Percentiles rank a stretch among this genome's conserved stretches.
These are phyloP conservation scores for Acleris laterana DNA, from an alignment of 2,888 invertebrate species.

Conservation along the genomic window DNA sequence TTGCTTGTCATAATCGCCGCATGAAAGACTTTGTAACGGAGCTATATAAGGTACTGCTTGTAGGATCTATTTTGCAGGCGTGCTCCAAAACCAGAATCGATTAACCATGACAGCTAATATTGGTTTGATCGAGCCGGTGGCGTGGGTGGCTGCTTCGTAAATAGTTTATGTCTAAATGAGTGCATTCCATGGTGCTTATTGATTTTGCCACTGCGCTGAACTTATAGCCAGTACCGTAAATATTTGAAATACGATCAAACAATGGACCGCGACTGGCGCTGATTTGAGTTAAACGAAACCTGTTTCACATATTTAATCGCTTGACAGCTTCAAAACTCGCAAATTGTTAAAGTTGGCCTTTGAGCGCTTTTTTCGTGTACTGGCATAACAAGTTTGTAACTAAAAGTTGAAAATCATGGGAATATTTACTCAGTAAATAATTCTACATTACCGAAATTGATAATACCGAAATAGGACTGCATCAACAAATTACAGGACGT, in stretches of 20 bases:
- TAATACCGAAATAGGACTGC: neutral
- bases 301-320: constrained; percentile 4
- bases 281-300: constrained; percentile 5
- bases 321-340: constrained; percentile 9
- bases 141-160: constrained; percentile 45
- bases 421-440: constrained; percentile 19
- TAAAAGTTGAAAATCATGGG: constrained; percentile 9
- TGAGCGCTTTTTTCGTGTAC: constrained; percentile 1
- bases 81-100: neutral
- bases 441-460: too few relatives aligned
- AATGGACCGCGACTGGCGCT: neutral
- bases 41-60: too few relatives aligned
- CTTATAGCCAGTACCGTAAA: constrained; percentile 45
- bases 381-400: constrained; percentile 9
- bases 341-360: constrained; percentile 19
- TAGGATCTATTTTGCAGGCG: too few relatives aligned
- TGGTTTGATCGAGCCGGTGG: constrained; percentile 40
- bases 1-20: neutral
- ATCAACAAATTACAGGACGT: constrained; percentile 2
- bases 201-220: constrained; percentile 58
- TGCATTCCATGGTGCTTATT: constrained; percentile 57
- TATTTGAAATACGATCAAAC: constrained; percentile 16
- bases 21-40: too few relatives aligned
- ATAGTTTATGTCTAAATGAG: constrained; percentile 54
- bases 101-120: constrained; percentile 38